phyloP scores from a whole-genome alignment of 2,113 vertebrate species.

The Acrocephalus arundinaceus region DNA sequence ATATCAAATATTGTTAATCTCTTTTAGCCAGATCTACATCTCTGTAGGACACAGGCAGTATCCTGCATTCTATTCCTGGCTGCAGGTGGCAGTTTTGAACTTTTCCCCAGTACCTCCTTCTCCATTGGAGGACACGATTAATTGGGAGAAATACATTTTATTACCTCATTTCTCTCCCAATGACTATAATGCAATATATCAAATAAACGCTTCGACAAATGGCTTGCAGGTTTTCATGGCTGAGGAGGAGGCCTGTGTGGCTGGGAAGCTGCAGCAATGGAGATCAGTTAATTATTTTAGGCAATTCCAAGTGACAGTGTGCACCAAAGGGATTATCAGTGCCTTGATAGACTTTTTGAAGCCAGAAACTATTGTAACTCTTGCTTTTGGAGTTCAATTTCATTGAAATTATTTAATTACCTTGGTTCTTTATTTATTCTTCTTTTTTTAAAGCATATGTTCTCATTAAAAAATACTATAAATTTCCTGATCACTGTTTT shows the following conservation, averaged over 20 bases:
- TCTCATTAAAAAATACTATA: slow-evolving; percentile 28
- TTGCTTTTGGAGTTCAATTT: not conserved
- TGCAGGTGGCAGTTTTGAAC: not conserved
- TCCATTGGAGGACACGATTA: not conserved
- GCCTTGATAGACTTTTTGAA: not conserved
- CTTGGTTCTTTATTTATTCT: not conserved
- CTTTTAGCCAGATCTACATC: not conserved
- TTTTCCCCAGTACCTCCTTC: not conserved
- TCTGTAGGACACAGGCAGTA: not conserved
- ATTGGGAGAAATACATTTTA: not conserved
- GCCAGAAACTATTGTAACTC: not conserved
- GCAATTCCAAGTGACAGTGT: not conserved
- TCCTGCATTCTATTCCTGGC: not conserved
- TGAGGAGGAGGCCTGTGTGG: not conserved
- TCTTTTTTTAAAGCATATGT: not conserved
- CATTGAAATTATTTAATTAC: not conserved
- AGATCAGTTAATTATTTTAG: not conserved
- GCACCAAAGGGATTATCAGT: not conserved
- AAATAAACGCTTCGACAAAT: not conserved
- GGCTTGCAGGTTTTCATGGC: not conserved
- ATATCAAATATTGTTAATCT: not conserved
- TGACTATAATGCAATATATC: not conserved
- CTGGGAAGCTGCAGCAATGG: not conserved
- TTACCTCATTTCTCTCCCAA: not conserved
- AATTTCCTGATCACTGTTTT: not conserved